phyloP scores from a whole-genome alignment of 2,888 invertebrate genomes.

The Neria commutata region DNA sequence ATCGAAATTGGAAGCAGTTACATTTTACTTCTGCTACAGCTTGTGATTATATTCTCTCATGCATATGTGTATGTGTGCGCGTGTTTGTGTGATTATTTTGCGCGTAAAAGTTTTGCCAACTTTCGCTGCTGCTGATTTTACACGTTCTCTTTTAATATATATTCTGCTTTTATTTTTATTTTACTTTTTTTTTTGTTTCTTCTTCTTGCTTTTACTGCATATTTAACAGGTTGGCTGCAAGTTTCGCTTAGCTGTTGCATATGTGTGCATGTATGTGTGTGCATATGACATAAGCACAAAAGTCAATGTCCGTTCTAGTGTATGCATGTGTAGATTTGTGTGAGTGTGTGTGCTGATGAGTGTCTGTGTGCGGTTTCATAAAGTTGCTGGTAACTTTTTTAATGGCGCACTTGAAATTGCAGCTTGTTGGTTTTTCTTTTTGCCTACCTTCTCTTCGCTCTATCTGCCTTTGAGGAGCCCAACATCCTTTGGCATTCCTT shows the following conservation, averaged over 20 bases:
- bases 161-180: conserved; percentile 49
- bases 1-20: too few species aligned
- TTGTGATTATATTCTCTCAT: too few species aligned
- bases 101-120: neutral
- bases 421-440: neutral
- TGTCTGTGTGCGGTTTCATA: neutral
- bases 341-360: conserved; percentile 6
- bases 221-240: neutral
- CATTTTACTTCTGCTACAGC: too few species aligned
- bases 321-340: conserved; percentile 1
- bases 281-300: too few species aligned
- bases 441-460: neutral
- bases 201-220: neutral
- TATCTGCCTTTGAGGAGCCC: neutral
- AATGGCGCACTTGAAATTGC: neutral
- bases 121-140: too few species aligned
- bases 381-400: too few species aligned
- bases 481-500: too few species aligned
- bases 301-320: neutral
- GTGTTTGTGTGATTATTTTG: conserved; percentile 22
- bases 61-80: neutral
- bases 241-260: too few species aligned
- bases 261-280: too few species aligned
- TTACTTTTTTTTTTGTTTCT: conserved; percentile 37
- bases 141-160: too few species aligned